Evolutionary conservation across 1,140 invertebrate genomes (phyloP).

Genomic region (Euura lappo): DNA sequence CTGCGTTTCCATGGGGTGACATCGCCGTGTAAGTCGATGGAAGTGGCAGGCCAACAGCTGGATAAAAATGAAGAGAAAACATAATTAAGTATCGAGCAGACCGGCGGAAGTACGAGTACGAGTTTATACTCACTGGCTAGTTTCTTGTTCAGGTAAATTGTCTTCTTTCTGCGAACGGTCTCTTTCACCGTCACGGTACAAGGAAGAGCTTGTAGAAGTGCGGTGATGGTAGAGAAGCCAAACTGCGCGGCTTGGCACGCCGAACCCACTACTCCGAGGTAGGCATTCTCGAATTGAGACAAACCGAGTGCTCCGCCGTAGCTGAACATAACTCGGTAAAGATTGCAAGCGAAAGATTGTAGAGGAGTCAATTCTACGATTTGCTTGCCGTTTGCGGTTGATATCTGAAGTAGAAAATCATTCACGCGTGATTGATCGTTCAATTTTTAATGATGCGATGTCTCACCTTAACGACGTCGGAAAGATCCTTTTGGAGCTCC

Average conservation of each 20-base stretch:
- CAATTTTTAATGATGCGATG: slow-evolving; percentile 6
- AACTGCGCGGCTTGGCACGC: slow-evolving; percentile 63
- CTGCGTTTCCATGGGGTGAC: slow-evolving; percentile 42
- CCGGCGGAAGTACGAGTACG: no score
- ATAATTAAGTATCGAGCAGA: no score
- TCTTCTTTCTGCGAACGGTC: slow-evolving; percentile 49
- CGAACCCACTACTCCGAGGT: slow-evolving; percentile 62
- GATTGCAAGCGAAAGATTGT: slow-evolving; percentile 65
- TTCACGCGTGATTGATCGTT: no score
- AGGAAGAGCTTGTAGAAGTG: slow-evolving; percentile 64
- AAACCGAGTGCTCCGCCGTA: slow-evolving; percentile 62
- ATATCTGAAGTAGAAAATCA: slow-evolving; percentile 38
- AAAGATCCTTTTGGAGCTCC: slow-evolving; percentile 59
- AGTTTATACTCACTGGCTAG: slow-evolving; percentile 43
- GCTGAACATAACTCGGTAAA: slow-evolving; percentile 64
- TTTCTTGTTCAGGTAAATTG: slow-evolving; percentile 57
- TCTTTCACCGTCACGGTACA: slow-evolving; percentile 63
- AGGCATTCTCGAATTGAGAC: slow-evolving; percentile 63
- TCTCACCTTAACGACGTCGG: slow-evolving; percentile 59
- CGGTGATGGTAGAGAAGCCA: slow-evolving; percentile 60
- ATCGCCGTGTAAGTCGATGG: slow-evolving; percentile 32
- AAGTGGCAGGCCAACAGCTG: slow-evolving; percentile 47
- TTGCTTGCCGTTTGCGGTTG: slow-evolving; percentile 43
- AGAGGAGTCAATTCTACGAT: slow-evolving; percentile 64
- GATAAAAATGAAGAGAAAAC: slow-evolving; percentile 19